Evolutionary conservation across 2,888 invertebrate genomes (phyloP), one percentile per base, ranked within the genome.

Genomic region (Reticulitermes lucifugus): DNA sequence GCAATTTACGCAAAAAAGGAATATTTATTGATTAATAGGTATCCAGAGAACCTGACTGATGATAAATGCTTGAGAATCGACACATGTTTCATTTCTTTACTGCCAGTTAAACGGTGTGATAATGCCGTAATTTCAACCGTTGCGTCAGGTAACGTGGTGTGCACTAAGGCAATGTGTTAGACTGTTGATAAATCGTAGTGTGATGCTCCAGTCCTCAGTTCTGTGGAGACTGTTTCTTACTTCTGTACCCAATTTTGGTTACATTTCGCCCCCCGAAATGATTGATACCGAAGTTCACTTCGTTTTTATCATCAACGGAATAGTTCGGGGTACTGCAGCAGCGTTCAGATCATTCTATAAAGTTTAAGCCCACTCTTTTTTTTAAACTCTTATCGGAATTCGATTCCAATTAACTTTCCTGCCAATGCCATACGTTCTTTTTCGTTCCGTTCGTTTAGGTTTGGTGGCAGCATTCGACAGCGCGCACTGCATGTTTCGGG

Each of bases 351-450:
- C 43, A 41, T 35, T 75, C 22, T 18, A 18, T 41, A 7, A 35
- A 35, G 35, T 43, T 75, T 75, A 41, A 43, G 41, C 41, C 41
- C 21, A 22, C 55, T 51, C 55, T 77, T 25, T 77, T 51, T 73
- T 75, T 25, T 3, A 55, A 65, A 75, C 41, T 75, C 75, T 79
- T 79, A 79, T 79, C 51, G 79, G 79, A 79, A 79, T 79, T 55
- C 79, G 79, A 79, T 79, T 79, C 79, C 79, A 79, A 79, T 79
- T 79, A 79, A 79, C 51, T 79, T 79, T 79, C 51, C 79, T 79
- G 79, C 79, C 79, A 79, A 51, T 55, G 79, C 79, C 79, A 79
- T 79, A 55, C 79, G 79, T 25, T 79, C 46, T 55, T 55, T 79
- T 25, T 18, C 79, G n/a, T 46, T 79, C 51, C 79, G 21, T 65